Evolutionary conservation across 2,888 invertebrate genomes (phyloP).

Genomic region (Meloe dianella): DNA sequence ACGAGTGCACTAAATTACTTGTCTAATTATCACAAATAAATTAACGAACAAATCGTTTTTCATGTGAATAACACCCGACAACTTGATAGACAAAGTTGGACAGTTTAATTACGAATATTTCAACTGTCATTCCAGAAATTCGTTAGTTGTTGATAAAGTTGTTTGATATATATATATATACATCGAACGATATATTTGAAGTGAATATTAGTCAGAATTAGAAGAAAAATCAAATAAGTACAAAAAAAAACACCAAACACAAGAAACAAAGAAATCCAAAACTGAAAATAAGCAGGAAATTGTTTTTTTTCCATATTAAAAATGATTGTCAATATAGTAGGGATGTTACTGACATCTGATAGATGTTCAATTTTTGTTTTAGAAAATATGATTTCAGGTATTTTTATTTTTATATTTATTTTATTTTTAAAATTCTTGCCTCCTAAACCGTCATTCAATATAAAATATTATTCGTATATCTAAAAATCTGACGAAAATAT

Average conservation of each 20-base stretch:
- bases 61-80: neutral
- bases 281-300: neutral
- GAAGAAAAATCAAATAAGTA: neutral
- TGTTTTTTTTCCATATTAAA: neutral
- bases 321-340: neutral
- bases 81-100: neutral
- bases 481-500: slow-evolving; percentile 24
- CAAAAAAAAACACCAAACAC: neutral
- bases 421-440: neutral
- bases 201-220: neutral
- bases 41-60: neutral
- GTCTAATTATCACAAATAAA: neutral
- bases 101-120: slow-evolving; percentile 8
- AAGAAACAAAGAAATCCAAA: too few species aligned
- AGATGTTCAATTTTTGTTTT: neutral
- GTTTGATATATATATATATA: neutral
- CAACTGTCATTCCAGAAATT: neutral
- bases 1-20: neutral
- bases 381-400: too few species aligned
- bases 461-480: slow-evolving; percentile 25
- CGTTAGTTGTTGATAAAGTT: slow-evolving; percentile 3
- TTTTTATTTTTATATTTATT: neutral
- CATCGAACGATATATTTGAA: neutral
- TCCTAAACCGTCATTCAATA: slow-evolving; percentile 23
- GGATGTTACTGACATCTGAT: neutral